Percentiles rank a stretch among this genome's conserved stretches.
phyloP scores from a whole-genome alignment of 2,113 vertebrate genomes.

The Melozone crissalis region DNA sequence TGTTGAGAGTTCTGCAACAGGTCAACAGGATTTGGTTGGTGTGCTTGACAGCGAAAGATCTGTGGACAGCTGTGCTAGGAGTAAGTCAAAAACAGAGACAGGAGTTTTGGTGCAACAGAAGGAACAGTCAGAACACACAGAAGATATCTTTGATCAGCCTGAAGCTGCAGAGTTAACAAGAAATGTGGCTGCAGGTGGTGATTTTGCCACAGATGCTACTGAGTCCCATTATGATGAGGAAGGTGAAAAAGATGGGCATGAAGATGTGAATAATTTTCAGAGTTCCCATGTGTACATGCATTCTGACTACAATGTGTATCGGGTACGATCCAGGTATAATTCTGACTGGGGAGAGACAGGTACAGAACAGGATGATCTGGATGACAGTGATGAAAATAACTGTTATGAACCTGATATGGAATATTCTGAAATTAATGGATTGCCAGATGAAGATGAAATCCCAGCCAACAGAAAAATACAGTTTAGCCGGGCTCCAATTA shows the following conservation, averaged over 20 bases:
- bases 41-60: neutral
- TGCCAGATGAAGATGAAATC: slow-evolving; percentile 89
- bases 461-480: slow-evolving; percentile 89
- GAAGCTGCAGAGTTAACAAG: slow-evolving; percentile 43
- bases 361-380: slow-evolving; percentile 89
- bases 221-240: slow-evolving; percentile 58
- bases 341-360: slow-evolving; percentile 93
- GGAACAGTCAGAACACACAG: slow-evolving; percentile 16
- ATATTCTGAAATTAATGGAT: slow-evolving; percentile 87
- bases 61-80: slow-evolving; percentile 19
- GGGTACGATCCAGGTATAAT: slow-evolving; percentile 79
- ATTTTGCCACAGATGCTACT: slow-evolving; percentile 22
- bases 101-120: slow-evolving; percentile 44
- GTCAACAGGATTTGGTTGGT: slow-evolving; percentile 11
- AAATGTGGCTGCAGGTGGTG: slow-evolving; percentile 24
- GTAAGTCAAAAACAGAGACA: slow-evolving; percentile 43
- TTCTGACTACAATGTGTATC: slow-evolving; percentile 88
- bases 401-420: slow-evolving; percentile 89
- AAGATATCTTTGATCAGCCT: neutral
- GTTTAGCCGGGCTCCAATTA: slow-evolving; percentile 94
- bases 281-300: slow-evolving; percentile 77
- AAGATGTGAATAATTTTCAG: slow-evolving; percentile 65
- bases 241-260: slow-evolving; percentile 50
- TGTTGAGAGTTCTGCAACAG: neutral
- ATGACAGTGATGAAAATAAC: slow-evolving; percentile 88